These are phyloP conservation scores for Malthinus flaveolus DNA, from an alignment of 2,888 invertebrate genomes.

Conservation along the genomic window DNA sequence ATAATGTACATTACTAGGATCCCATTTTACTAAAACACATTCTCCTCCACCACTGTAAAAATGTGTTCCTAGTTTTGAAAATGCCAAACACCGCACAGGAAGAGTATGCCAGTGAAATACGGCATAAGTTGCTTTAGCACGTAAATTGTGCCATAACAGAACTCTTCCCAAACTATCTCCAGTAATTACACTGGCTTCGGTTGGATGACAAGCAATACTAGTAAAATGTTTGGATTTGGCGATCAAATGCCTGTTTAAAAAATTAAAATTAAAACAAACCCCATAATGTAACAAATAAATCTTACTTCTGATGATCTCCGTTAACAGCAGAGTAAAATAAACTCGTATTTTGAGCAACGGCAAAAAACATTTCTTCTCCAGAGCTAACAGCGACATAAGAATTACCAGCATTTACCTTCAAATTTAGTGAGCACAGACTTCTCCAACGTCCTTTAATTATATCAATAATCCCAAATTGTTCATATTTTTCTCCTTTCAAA, in stretches of 20 bases:
- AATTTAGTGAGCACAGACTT: not conserved
- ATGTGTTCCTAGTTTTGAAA: constrained; percentile 66
- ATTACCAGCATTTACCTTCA: constrained; percentile 9
- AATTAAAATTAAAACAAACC: not conserved
- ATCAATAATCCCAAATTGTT: constrained; percentile 2
- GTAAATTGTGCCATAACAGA: constrained; percentile 63
- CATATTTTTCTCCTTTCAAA: not conserved
- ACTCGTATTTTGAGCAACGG: constrained; percentile 34
- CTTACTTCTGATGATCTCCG: not conserved
- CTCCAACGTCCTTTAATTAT: not conserved
- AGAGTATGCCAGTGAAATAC: constrained; percentile 79
- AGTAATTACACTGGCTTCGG: constrained; percentile 65
- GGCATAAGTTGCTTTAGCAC: constrained; percentile 48
- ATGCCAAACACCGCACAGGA: constrained; percentile 67
- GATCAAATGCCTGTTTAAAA: constrained; percentile 24
- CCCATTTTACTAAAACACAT: constrained; percentile 78
- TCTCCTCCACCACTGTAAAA: constrained; percentile 80
- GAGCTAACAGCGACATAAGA: constrained; percentile 37
- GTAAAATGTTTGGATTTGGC: constrained; percentile 55
- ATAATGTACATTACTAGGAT: constrained; percentile 55
- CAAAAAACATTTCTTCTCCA: constrained; percentile 36
- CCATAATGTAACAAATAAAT: not conserved
- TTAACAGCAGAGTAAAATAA: constrained; percentile 35
- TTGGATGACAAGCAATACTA: constrained; percentile 69
- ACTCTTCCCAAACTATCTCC: constrained; percentile 70